Evolutionary conservation across 2,888 invertebrate genomes (phyloP).

Genomic region (Seira musarum): DNA sequence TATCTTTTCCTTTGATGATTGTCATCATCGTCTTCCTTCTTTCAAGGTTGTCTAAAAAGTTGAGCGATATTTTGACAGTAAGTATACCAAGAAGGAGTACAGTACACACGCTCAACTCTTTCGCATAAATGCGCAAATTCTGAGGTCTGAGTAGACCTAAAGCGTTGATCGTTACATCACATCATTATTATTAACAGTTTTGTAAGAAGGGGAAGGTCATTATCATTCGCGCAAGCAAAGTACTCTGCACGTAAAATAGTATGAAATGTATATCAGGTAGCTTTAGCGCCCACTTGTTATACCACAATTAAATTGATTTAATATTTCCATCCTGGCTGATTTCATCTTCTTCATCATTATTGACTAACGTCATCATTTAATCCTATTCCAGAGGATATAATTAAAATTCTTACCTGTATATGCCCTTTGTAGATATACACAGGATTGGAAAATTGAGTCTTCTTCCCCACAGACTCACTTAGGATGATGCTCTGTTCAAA

Average conservation of each 20-base stretch:
- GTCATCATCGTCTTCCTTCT: slow-evolving; percentile 18
- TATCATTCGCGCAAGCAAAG: background rate
- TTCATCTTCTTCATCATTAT: background rate
- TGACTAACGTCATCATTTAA: no score
- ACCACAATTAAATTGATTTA: no score
- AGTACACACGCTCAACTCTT: no score
- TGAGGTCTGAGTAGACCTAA: no score
- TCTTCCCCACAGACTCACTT: slow-evolving; percentile 93
- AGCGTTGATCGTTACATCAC: no score
- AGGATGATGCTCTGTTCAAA: slow-evolving; percentile 99
- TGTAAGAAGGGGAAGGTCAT: background rate
- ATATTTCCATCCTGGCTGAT: background rate
- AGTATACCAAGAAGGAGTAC: background rate
- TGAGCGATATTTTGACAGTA: slow-evolving; percentile 13
- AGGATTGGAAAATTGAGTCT: slow-evolving; percentile 93
- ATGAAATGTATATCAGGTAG: no score
- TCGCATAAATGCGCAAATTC: no score
- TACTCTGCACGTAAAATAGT: no score
- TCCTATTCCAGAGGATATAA: no score
- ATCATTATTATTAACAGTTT: background rate
- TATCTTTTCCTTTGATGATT: background rate
- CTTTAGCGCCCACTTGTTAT: no score
- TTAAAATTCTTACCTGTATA: slow-evolving; percentile 89
- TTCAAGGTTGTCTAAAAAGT: slow-evolving; percentile 42
- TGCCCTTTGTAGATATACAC: slow-evolving; percentile 96